These are phyloP conservation scores for Eubucco bourcierii DNA, from an alignment of 2,113 vertebrate species.

Conservation along the genomic window DNA sequence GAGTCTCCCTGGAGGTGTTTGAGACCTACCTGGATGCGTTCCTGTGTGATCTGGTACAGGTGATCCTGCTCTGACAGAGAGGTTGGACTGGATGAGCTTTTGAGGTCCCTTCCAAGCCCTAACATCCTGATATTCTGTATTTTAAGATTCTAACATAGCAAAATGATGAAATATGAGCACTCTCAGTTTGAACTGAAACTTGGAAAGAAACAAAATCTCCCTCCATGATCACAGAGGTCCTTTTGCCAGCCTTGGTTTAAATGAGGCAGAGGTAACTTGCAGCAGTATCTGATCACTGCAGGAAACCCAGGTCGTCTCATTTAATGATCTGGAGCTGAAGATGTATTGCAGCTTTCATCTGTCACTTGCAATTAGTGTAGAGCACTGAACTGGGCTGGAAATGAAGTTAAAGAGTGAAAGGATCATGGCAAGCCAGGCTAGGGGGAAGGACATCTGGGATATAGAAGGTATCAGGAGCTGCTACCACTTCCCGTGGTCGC, in stretches of 20 bases:
- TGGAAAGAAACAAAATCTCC: background rate
- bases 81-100: too few species aligned
- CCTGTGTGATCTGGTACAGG: too few species aligned
- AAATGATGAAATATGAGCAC: background rate
- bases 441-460: background rate
- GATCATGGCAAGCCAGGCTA: background rate
- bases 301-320: constrained; percentile 24
- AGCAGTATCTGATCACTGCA: constrained; percentile 25
- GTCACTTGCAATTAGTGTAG: background rate
- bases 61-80: too few species aligned
- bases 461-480: background rate
- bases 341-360: constrained; percentile 22
- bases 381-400: background rate
- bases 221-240: background rate
- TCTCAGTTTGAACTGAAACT: background rate
- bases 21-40: too few species aligned
- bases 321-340: constrained; percentile 27
- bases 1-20: too few species aligned
- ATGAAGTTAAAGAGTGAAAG: background rate
- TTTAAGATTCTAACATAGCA: background rate
- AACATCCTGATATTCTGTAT: background rate
- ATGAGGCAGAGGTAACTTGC: background rate
- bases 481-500: fast-evolving
- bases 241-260: background rate
- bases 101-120: too few species aligned